These are phyloP conservation scores for Ophioninae sp. DNA, from an alignment of 2,888 invertebrate species.

Conservation along the genomic window DNA sequence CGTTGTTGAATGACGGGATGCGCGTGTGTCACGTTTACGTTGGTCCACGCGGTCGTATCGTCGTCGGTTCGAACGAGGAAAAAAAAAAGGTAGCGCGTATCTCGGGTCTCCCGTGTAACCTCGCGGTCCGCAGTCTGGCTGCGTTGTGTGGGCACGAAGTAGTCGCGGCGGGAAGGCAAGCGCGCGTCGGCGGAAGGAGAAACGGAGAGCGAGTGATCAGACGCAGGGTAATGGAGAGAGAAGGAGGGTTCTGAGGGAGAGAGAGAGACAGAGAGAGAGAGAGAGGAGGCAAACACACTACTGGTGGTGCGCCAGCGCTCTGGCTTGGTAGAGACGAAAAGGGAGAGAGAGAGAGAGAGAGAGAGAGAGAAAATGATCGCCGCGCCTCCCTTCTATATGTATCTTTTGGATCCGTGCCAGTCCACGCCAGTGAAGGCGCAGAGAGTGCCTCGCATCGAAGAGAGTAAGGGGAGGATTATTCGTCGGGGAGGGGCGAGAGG, in stretches of 20 bases:
- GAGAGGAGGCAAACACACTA: constrained; percentile 58
- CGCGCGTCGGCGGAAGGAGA: constrained; percentile 54
- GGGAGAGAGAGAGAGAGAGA: not conserved
- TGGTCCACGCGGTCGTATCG: constrained; percentile 58
- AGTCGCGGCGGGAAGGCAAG: constrained; percentile 69
- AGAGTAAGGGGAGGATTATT: constrained; percentile 24
- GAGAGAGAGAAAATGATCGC: constrained; percentile 27
- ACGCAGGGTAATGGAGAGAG: constrained; percentile 52
- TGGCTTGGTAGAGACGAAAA: constrained; percentile 15
- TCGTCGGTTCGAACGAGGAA: constrained; percentile 1
- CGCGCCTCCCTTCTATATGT: constrained; percentile 47
- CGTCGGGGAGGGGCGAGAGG: constrained; percentile 43
- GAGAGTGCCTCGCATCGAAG: constrained; percentile 33
- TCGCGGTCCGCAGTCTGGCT: constrained; percentile 81
- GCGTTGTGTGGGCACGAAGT: constrained; percentile 77
- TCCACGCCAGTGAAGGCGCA: constrained; percentile 32
- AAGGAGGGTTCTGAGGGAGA: not conserved
- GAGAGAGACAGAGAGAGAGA: constrained; percentile 66
- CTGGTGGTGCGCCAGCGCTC: constrained; percentile 65
- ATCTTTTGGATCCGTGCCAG: constrained; percentile 27
- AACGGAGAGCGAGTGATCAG: constrained; percentile 68
- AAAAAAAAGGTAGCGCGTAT: constrained; percentile 12
- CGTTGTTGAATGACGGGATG: constrained; percentile 51
- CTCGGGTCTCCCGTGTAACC: constrained; percentile 72
- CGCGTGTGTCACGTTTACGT: constrained; percentile 74